Conservation (phyloP, 1,140 invertebrate species). For the Hypothenemus hampei region DNA sequence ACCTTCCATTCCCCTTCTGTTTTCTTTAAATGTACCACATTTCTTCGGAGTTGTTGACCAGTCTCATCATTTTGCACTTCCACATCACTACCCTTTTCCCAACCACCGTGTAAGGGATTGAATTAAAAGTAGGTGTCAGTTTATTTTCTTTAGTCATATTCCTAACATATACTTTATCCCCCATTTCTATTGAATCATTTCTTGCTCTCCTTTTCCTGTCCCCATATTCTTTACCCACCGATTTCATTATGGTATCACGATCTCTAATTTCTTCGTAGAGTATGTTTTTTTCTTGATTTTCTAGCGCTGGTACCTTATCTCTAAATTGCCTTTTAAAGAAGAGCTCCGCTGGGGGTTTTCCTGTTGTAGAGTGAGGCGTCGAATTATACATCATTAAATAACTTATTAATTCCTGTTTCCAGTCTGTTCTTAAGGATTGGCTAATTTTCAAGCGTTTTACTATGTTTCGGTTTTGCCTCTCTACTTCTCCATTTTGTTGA, state of each 20-base stretch:
- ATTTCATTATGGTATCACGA: neutral
- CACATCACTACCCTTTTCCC: too few relatives aligned
- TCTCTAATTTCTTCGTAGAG: neutral
- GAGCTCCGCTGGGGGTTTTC: slow-evolving; percentile 28
- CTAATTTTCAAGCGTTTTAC: slow-evolving; percentile 38
- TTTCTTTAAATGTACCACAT: too few relatives aligned
- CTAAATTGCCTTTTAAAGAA: slow-evolving; percentile 24
- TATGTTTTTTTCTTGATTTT: neutral
- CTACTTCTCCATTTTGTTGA: slow-evolving; percentile 36
- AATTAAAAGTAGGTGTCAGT: slow-evolving; percentile 10
- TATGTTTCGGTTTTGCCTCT: slow-evolving; percentile 36
- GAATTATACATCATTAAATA: slow-evolving; percentile 39
- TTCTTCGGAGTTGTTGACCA: too few relatives aligned
- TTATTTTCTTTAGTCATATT: slow-evolving; percentile 14
- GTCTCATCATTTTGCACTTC: too few relatives aligned
- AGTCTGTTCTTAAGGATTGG: slow-evolving; percentile 30
- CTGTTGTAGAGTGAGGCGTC: slow-evolving; percentile 34
- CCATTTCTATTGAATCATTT: neutral
- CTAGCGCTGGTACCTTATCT: neutral
- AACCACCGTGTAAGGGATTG: neutral
- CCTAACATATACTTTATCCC: slow-evolving; percentile 1
- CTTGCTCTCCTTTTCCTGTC: neutral
- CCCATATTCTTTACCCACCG: slow-evolving; percentile 5
- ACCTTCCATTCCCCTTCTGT: too few relatives aligned
- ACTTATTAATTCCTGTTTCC: slow-evolving; percentile 28